Percentiles rank a stretch among this genome's conserved stretches.
Conservation (phyloP, 2,888 invertebrate genomes). For the Eupithecia pulchellata region DNA sequence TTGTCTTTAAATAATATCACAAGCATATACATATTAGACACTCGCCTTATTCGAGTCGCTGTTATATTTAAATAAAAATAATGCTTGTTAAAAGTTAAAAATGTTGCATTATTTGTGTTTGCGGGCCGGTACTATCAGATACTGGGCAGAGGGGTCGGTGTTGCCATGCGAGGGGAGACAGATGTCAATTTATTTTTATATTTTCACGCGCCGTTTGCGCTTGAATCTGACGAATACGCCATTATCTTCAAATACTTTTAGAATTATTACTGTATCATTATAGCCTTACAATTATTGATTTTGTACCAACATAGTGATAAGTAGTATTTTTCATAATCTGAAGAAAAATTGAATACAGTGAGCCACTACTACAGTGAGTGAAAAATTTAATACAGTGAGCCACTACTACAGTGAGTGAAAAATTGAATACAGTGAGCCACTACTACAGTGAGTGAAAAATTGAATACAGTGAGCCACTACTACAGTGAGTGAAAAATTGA, state of each 20-base stretch:
- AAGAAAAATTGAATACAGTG: too few species aligned
- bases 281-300: neutral
- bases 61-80: neutral
- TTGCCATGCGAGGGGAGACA: conserved; percentile 41
- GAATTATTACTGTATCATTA: conserved; percentile 16
- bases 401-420: too few species aligned
- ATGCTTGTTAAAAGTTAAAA: neutral
- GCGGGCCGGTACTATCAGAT: conserved; percentile 4
- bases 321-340: neutral
- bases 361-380: too few species aligned
- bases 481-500: too few species aligned
- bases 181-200: conserved; percentile 45
- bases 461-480: too few species aligned
- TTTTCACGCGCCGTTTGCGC: conserved; percentile 42
- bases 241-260: conserved; percentile 28
- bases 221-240: conserved; percentile 25
- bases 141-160: conserved; percentile 18
- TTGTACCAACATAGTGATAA: neutral
- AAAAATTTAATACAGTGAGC: too few species aligned
- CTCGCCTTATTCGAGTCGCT: neutral
- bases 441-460: too few species aligned
- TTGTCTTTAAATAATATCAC: conserved; percentile 1
- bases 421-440: too few species aligned
- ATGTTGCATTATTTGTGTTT: neutral
- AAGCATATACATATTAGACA: neutral